A percentile compares a stretch with the other conserved stretches of the same genome.
These are phyloP conservation scores for Micrasema minimum DNA, from an alignment of 1,140 invertebrate genomes.

Conservation along the genomic window DNA sequence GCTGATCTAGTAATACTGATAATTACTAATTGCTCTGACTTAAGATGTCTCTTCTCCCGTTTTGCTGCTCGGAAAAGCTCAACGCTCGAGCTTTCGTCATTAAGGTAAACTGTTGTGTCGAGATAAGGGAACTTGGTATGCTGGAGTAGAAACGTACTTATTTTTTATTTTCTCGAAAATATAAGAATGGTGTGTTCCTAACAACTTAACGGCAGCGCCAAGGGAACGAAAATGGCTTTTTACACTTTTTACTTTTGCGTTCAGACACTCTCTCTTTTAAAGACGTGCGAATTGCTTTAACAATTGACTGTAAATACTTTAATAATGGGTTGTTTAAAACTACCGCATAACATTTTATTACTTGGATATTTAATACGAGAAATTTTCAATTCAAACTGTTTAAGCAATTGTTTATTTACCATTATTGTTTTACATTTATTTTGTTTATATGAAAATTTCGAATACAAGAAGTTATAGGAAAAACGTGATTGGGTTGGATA, in stretches of 20 bases:
- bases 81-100: constrained; percentile 3
- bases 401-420: too few species aligned
- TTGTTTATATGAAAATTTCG: too few species aligned
- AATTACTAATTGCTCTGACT: constrained; percentile 29
- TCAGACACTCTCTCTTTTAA: too few species aligned
- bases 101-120: constrained; percentile 32
- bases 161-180: constrained; percentile 41
- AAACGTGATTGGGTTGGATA: too few species aligned
- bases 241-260: background rate
- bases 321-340: too few species aligned
- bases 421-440: too few species aligned
- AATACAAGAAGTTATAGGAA: too few species aligned
- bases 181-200: constrained; percentile 27
- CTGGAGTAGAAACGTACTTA: constrained; percentile 15
- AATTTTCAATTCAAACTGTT: too few species aligned
- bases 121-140: constrained; percentile 10
- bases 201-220: constrained; percentile 19
- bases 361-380: too few species aligned
- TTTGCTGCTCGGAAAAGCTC: constrained; percentile 14
- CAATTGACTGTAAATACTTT: too few species aligned
- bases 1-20: too few species aligned
- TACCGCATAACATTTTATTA: too few species aligned
- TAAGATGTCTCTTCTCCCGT: constrained; percentile 15
- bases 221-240: background rate
- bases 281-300: background rate